These are phyloP conservation scores for Corydoras sp. DNA, from an alignment of 2,113 vertebrate genomes.

Conservation along the genomic window DNA sequence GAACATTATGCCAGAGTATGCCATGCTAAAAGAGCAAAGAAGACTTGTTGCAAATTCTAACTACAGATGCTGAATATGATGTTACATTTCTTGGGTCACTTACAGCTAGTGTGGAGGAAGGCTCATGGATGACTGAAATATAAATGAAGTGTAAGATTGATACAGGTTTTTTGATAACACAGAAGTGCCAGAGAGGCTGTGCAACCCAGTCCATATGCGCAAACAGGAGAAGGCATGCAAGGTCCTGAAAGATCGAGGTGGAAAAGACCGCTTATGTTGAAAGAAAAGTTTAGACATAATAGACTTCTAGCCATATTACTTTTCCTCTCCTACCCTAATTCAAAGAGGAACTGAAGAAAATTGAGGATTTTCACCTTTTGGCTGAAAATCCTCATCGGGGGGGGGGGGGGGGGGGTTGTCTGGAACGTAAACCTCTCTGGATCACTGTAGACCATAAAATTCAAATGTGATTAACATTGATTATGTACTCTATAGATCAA, in stretches of 20 bases:
- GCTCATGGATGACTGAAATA: neutral
- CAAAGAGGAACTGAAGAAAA: slow-evolving; percentile 4
- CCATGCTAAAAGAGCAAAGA: neutral
- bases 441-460: too few species aligned
- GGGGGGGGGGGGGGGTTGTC: too few species aligned
- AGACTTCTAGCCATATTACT: neutral
- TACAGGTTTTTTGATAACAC: slow-evolving; percentile 24
- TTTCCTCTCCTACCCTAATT: slow-evolving; percentile 3
- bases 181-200: slow-evolving; percentile 5
- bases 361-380: too few species aligned
- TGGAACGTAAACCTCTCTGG: too few species aligned
- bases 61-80: neutral
- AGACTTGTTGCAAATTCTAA: neutral
- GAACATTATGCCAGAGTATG: neutral
- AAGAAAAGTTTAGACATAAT: slow-evolving; percentile 4
- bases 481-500: too few species aligned
- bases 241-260: neutral
- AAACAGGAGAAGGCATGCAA: neutral
- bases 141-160: slow-evolving; percentile 31
- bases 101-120: too few species aligned
- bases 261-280: neutral
- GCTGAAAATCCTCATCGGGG: too few species aligned
- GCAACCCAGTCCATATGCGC: neutral
- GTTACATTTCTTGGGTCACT: neutral
- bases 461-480: too few species aligned